These are phyloP conservation scores for Clivina fossor DNA, from an alignment of 2,888 invertebrate genomes.

Conservation along the genomic window DNA sequence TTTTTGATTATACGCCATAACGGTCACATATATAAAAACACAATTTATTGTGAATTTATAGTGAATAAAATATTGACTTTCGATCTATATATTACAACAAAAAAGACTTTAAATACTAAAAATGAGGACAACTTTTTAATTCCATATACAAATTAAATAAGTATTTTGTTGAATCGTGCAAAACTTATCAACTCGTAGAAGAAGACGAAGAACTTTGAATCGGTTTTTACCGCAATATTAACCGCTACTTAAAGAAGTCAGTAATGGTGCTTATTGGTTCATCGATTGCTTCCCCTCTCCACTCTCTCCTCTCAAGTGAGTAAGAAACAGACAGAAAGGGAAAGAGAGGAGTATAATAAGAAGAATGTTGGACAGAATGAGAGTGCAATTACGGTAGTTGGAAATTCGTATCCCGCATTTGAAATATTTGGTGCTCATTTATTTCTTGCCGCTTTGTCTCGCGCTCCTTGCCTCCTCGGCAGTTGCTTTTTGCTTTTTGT, in stretches of 20 bases:
- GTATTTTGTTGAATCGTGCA: no score
- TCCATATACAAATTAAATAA: no score
- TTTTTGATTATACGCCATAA: no score
- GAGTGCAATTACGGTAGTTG: slow-evolving; percentile 19
- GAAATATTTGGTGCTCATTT: slow-evolving; percentile 27
- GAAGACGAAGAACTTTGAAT: slow-evolving; percentile 19
- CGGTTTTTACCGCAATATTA: slow-evolving; percentile 19
- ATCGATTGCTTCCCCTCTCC: slow-evolving; percentile 8
- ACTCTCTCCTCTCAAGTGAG: neutral
- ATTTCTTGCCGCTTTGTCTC: slow-evolving; percentile 27
- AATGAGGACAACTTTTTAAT: no score
- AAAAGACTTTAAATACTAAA: no score
- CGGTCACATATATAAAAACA: no score
- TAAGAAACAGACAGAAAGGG: neutral
- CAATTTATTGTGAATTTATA: no score
- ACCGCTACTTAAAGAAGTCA: slow-evolving; percentile 9
- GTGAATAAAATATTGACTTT: no score
- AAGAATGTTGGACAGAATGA: neutral
- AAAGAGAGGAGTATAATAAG: no score
- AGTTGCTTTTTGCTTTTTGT: slow-evolving; percentile 17
- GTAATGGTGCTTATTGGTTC: slow-evolving; percentile 15
- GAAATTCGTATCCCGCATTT: slow-evolving; percentile 26
- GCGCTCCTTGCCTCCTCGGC: slow-evolving; percentile 12
- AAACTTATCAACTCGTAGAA: no score
- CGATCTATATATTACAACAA: no score